Conservation (phyloP, 1,140 invertebrate species). For the Alviniconcha marisindica region DNA sequence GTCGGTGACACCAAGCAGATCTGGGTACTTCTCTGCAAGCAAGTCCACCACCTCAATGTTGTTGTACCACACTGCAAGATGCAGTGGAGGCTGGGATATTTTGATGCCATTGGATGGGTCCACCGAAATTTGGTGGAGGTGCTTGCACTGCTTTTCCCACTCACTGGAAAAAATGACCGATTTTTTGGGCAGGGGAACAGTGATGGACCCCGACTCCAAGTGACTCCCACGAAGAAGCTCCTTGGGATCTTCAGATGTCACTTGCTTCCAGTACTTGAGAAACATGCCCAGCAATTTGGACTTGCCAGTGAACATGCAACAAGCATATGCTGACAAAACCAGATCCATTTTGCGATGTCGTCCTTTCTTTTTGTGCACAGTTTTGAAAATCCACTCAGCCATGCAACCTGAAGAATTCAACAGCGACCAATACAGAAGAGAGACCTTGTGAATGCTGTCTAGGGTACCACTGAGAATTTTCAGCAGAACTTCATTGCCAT, state of each 20-base stretch:
- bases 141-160: not conserved
- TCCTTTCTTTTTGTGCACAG: not conserved
- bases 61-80: not conserved
- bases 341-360: not conserved
- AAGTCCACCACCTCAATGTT: not conserved
- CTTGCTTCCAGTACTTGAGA: not conserved
- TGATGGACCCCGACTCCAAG: not conserved
- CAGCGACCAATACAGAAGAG: not conserved
- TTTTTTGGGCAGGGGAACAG: not conserved
- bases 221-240: not conserved
- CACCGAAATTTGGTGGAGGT: no score
- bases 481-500: not conserved
- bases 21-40: not conserved
- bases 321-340: not conserved
- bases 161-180: not conserved
- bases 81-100: not conserved
- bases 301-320: not conserved
- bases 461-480: not conserved
- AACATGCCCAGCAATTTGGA: not conserved
- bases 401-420: not conserved
- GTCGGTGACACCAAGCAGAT: not conserved
- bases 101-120: not conserved
- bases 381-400: slow-evolving; percentile 12
- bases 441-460: not conserved
- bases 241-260: not conserved